Evolutionary conservation across 2,797 vertebrate species (phyloP), one percentile per base, ranked within the genome.

Genomic region (Pseudochaenichthys georgianus): DNA sequence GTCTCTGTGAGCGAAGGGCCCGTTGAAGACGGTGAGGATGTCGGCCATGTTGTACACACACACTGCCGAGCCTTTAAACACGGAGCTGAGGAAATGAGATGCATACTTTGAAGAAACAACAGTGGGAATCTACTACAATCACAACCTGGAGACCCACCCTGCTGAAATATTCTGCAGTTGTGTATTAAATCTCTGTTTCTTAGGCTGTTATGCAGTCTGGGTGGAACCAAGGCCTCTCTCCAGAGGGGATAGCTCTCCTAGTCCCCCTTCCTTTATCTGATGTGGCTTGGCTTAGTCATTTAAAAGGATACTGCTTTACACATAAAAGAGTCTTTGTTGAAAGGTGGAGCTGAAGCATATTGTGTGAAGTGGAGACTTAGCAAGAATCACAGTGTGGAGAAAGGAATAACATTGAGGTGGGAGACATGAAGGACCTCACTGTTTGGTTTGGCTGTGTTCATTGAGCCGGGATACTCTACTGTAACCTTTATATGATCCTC

Each of bases 21-120:
- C 98, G 34, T 99, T 99, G 93, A 99, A 99, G 73, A 99, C 97
- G 0, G 97, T 98, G 88, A 99, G 96, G 91, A 99, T 97, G 80
- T 99, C 97, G 0, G 97, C 97, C 88, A 99, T 96, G 88, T 97
- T 98, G 90, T 99, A 99, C 38, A 97, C 96, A 50, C 98, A 99
- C 80, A 99, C 98, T 0, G 98, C 98, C 0, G 98, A 99, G 17
- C 98, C 98, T 93, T 97, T 97, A 84, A 99, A 99, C 87, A 99
- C 97, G 2, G 98, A 99, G 91, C 98, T 99, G 91, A 5, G 73
- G 78, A 64, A 82, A 88, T 4, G 31, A 85, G 59, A 89, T 42
- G 71, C 60, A 87, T 13, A 71, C 9, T 80, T 62, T 63, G 42
- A 48, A 9, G 70, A n/a, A 78, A 60, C 58, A 66, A 16, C 58